These are phyloP conservation scores for Trichomycterus rosablanca DNA, from an alignment of 2,113 vertebrate species.

Conservation along the genomic window DNA sequence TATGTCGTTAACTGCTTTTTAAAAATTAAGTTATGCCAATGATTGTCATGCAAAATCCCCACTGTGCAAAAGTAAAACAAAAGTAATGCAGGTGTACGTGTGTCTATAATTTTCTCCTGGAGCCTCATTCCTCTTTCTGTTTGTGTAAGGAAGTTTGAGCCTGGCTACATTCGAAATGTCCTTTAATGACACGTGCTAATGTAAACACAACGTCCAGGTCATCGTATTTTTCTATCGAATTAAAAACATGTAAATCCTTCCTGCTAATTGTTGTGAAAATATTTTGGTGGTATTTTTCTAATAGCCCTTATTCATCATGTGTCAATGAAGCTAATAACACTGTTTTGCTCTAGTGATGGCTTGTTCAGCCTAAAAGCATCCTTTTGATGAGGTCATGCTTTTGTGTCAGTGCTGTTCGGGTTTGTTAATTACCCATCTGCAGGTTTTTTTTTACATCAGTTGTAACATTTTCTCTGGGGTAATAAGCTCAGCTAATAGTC, in stretches of 20 bases:
- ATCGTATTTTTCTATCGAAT: constrained; percentile 55
- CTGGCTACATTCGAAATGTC: constrained; percentile 20
- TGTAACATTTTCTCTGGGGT: constrained; percentile 18
- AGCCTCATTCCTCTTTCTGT: constrained; percentile 36
- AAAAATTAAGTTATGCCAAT: too few species aligned
- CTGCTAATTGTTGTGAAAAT: constrained; percentile 61
- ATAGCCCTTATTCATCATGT: constrained; percentile 59
- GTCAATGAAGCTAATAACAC: constrained; percentile 40
- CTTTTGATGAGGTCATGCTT: constrained; percentile 12
- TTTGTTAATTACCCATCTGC: constrained; percentile 4
- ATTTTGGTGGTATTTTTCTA: constrained; percentile 55
- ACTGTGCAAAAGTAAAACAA: constrained; percentile 22
- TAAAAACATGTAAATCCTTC: constrained; percentile 54
- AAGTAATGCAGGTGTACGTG: constrained; percentile 37
- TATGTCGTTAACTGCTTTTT: too few species aligned
- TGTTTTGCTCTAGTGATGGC: constrained; percentile 33
- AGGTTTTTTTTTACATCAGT: constrained; percentile 28
- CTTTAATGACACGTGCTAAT: constrained; percentile 44
- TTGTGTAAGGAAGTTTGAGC: constrained; percentile 51
- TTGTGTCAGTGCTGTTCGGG: background rate
- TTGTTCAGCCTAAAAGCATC: constrained; percentile 26
- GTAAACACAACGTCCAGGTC: constrained; percentile 50
- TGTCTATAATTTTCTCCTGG: constrained; percentile 15
- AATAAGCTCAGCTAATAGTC: constrained; percentile 17
- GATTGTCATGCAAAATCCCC: too few species aligned